Base-by-base conservation (phyloP, 2,113 vertebrate genomes). In the Origma solitaria region DNA sequence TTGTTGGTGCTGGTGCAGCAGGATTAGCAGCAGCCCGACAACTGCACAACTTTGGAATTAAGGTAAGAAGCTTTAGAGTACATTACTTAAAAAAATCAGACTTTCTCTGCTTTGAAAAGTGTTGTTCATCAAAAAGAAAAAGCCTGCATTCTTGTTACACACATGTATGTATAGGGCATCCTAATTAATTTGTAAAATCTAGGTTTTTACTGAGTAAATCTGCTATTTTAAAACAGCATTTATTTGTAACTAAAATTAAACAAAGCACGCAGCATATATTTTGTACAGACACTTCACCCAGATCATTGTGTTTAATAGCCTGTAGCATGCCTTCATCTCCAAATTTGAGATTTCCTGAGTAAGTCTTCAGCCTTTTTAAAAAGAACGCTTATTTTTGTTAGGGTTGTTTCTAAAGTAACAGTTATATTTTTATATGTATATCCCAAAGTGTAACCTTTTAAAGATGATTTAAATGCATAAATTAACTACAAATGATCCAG, bases 11-110 rank as follows among this genome's bases (percentile, higher is more conserved):
- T 15, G 99, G 99, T 81, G 98, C 99, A 49, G 98, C 99, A 58
- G 99, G 99, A 68, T 97, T 99, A 95, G 99, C 99, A 94, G 99
- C 99, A 88, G 99, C 99, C 15, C 98, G 99, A 40, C 99, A 99
- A 93, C 97, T 99, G 72, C 98, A 99, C 80, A 99, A 99, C 96
- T 99, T 99, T 97, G 99, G 99, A 95, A 98, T 99, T 96, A 98
- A 99, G 98, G 99, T 99, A 97, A 96, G 92, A 91, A 64, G 44
- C 77, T 47, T 76, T 30, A 57, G 45, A 68, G 38, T 50, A 30
- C 18, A 15, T 47, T 35, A 54, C 40, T 58, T 42, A 13, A 62
- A 94, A 86, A 86, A 42, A 65, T 16, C 15, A 65, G 30, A 47
- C 11, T 50, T 53, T 11, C 10, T 51, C 20, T 91, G 47, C 20